phyloP scores from a whole-genome alignment of 2,888 invertebrate genomes.

The Thysanoteuthis rhombus region DNA sequence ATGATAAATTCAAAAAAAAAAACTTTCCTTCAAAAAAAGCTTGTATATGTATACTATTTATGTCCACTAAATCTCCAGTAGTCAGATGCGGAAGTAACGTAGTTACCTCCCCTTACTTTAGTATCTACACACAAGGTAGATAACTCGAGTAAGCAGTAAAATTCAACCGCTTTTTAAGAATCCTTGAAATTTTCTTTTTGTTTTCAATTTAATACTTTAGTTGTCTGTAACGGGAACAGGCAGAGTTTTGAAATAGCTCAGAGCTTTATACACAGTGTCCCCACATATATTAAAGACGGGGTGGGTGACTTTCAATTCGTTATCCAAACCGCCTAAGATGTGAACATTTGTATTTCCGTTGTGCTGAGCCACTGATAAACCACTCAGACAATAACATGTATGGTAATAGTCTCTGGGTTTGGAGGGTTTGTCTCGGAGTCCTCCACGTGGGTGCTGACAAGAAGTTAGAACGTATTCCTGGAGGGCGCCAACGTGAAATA shows the following conservation, averaged over 20 bases:
- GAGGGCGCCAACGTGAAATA: slow-evolving; percentile 84
- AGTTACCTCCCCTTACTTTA: background rate
- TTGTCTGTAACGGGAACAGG: slow-evolving; percentile 43
- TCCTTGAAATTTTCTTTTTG: background rate
- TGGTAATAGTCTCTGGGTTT: slow-evolving; percentile 93
- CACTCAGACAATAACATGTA: slow-evolving; percentile 95
- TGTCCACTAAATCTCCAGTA: background rate
- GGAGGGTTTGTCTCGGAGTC: slow-evolving; percentile 94
- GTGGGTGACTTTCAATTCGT: slow-evolving; percentile 81
- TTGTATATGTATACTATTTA: background rate
- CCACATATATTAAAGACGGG: slow-evolving; percentile 85
- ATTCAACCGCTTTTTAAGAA: background rate
- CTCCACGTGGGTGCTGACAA: slow-evolving; percentile 86
- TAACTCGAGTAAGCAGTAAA: background rate
- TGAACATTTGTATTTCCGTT: slow-evolving; percentile 66
- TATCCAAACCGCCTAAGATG: slow-evolving; percentile 76
- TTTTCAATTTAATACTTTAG: background rate
- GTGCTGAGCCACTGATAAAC: slow-evolving; percentile 88
- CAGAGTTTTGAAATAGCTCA: slow-evolving; percentile 62
- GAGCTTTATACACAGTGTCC: slow-evolving; percentile 71
- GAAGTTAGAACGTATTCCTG: slow-evolving; percentile 95
- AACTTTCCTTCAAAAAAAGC: no score
- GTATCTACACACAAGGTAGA: background rate
- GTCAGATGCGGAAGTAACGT: background rate
- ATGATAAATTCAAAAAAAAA: no score